Evolutionary conservation across 2,888 invertebrate genomes (phyloP), one percentile per base, ranked within the genome.

Genomic region (Pegoplata infirma): DNA sequence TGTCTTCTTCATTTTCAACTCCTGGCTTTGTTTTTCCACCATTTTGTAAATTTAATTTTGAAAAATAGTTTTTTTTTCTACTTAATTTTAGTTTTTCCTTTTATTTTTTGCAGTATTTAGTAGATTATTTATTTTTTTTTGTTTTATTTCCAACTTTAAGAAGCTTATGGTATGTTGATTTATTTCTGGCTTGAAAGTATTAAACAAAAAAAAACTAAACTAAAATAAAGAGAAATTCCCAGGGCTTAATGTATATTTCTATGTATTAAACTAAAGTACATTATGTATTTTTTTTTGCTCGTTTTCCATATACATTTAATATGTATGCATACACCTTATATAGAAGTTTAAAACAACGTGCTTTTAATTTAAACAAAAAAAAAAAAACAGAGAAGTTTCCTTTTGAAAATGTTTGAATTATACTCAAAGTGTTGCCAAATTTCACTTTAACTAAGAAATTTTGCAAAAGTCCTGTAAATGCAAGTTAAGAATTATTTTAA

Each of bases 181-280:
- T 73, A 51, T 73, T 77, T 58, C 44, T 51, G 28, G n/a, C 44
- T 21, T 53, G 32, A 71, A 55, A 63, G 63, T 16, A 14, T 66
- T 25, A 71, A 64, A 53, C 6, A 56, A 21, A n/a, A 12, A 40
- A 17, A 12, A 12, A 12, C 25, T n/a, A 16, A 59, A 56, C 19
- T 55, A 5, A 72, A 72, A 72, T 56, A 16, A 44, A 51, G n/a
- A 51, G 49, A 76, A 71, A 73, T 64, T 73, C 77, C 77, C 73
- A 73, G 77, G 77, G 72, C 63, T 77, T 73, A 58, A 67, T 69
- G 17, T 44, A 61, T 71, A 12, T 5, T 17, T 21, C 7, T 25
- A 53, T 53, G 40, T 69, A 64, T 28, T 21, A 56, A 56, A 56
- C 12, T 17, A 16, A 72, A 17, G 36, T 66, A 53, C 21, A 67